Percentiles rank a stretch among this genome's conserved stretches.
phyloP scores from a whole-genome alignment of 2,797 vertebrate species.

The Halcyon badia region DNA sequence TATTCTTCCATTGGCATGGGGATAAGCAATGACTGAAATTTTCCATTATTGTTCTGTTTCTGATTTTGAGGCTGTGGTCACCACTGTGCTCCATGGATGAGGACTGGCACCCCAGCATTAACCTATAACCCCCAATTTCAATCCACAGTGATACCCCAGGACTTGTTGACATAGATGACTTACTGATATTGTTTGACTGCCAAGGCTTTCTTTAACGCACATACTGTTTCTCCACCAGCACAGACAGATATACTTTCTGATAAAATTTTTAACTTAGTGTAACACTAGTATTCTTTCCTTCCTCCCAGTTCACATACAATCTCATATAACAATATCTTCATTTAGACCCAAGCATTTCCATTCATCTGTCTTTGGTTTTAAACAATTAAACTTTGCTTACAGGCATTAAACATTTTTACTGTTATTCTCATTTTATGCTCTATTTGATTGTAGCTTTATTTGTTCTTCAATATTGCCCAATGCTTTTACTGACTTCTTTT shows the following conservation, averaged over 20 bases:
- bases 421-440: neutral
- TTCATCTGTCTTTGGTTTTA: neutral
- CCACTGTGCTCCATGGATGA: neutral
- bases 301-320: neutral
- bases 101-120: neutral
- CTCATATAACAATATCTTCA: neutral
- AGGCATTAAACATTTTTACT: neutral
- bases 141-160: neutral
- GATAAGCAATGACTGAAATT: neutral
- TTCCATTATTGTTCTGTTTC: neutral
- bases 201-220: neutral
- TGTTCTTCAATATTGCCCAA: neutral
- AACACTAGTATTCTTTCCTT: neutral
- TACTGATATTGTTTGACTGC: neutral
- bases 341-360: neutral
- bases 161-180: neutral
- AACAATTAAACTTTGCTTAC: neutral
- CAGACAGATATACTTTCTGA: neutral
- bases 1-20: neutral
- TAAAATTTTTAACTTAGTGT: neutral
- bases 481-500: slow-evolving; percentile 8
- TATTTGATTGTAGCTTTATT: neutral
- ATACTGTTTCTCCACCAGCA: neutral
- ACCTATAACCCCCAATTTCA: neutral
- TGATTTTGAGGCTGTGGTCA: neutral